Evolutionary conservation across 2,888 invertebrate species (phyloP).

Genomic region (Nemotelus pantherinus): DNA sequence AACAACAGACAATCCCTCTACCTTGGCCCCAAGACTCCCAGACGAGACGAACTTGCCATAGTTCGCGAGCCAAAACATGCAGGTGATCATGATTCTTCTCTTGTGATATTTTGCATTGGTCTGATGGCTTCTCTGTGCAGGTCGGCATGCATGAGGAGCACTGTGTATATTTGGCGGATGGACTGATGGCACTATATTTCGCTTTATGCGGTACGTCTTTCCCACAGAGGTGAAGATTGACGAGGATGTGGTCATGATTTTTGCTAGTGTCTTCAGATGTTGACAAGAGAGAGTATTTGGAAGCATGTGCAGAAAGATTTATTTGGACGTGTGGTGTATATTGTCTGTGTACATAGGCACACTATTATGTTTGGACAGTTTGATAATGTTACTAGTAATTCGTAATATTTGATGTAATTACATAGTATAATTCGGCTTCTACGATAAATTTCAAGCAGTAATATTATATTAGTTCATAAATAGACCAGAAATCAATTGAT

Average conservation of each 20-base stretch:
- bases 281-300: slow-evolving; percentile 19
- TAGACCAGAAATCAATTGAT: too few relatives aligned
- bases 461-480: too few relatives aligned
- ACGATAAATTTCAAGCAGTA: too few relatives aligned
- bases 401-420: too few relatives aligned
- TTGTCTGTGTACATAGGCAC: too few relatives aligned
- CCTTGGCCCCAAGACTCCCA: slow-evolving; percentile 32
- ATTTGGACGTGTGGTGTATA: too few relatives aligned
- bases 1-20: slow-evolving; percentile 5
- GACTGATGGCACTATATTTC: background rate
- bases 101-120: background rate
- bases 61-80: background rate
- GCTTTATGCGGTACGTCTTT: background rate
- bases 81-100: slow-evolving; percentile 19
- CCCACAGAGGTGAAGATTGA: slow-evolving; percentile 13
- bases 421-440: too few relatives aligned
- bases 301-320: background rate
- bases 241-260: slow-evolving; percentile 3
- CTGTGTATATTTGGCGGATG: background rate
- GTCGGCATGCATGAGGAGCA: background rate
- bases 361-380: too few relatives aligned
- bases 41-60: background rate
- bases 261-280: background rate
- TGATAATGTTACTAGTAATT: too few relatives aligned
- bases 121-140: background rate